Evolutionary conservation across 1,140 invertebrate species (phyloP).

Genomic region (Eulimnadia texana): DNA sequence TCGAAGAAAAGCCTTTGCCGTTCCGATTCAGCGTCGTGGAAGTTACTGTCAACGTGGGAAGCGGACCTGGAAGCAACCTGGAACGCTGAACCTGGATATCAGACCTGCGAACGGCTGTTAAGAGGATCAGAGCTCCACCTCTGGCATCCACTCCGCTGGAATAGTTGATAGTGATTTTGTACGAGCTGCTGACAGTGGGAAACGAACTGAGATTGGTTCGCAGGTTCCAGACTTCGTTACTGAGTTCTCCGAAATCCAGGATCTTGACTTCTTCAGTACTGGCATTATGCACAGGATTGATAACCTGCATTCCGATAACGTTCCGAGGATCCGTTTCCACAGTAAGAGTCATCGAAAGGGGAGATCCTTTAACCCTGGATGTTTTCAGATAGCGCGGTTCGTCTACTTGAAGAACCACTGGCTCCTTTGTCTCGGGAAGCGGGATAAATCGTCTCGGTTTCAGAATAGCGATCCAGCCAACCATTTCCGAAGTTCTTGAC

Average conservation of each 20-base stretch:
- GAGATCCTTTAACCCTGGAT: conserved; percentile 31
- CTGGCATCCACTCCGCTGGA: conserved; percentile 57
- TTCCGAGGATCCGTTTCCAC: conserved; percentile 22
- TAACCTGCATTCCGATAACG: conserved; percentile 28
- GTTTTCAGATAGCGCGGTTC: conserved; percentile 65
- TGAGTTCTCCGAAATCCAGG: conserved; percentile 37
- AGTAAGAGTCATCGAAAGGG: conserved; percentile 11
- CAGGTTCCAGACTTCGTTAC: conserved; percentile 50
- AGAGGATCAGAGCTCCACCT: conserved; percentile 64
- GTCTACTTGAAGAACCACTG: conserved; percentile 43
- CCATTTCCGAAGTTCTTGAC: conserved; percentile 74
- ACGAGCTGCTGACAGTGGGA: conserved; percentile 70
- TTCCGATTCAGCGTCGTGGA: conserved; percentile 67
- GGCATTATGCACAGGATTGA: conserved; percentile 75
- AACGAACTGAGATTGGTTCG: conserved; percentile 69
- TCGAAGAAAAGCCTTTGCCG: conserved; percentile 58
- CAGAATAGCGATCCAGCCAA: conserved; percentile 59
- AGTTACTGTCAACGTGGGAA: conserved; percentile 51
- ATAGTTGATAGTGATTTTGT: conserved; percentile 65
- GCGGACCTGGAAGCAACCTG: conserved; percentile 56
- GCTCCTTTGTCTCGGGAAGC: conserved; percentile 36
- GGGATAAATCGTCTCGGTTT: conserved; percentile 43
- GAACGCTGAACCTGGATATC: conserved; percentile 25
- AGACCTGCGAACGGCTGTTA: conserved; percentile 47
- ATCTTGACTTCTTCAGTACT: conserved; percentile 68